These are phyloP conservation scores for Anguilla japonica DNA, from an alignment of 2,113 vertebrate species.

Conservation along the genomic window DNA sequence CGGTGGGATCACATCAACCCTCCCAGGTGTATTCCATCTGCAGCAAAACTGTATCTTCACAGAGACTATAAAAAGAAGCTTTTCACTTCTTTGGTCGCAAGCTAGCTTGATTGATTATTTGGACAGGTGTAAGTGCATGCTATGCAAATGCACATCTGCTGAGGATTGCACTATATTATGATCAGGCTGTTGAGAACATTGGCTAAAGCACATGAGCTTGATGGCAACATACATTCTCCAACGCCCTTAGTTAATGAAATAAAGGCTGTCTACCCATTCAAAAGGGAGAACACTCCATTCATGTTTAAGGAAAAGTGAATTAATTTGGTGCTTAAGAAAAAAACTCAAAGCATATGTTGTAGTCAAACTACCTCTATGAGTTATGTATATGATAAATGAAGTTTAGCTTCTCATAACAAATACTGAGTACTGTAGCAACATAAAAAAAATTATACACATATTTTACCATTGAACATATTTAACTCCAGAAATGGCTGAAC, in stretches of 20 bases:
- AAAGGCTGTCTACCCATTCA: background rate
- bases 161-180: background rate
- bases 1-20: background rate
- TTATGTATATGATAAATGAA: no score
- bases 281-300: no score
- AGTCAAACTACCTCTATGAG: no score
- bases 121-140: background rate
- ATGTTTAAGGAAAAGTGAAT: no score
- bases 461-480: no score
- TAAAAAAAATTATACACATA: no score
- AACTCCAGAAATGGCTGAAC: no score
- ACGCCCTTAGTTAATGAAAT: background rate
- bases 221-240: background rate
- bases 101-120: background rate
- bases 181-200: background rate
- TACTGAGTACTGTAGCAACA: no score
- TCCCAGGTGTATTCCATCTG: background rate
- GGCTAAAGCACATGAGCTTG: background rate
- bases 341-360: no score
- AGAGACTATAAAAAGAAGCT: background rate
- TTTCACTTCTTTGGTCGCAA: background rate
- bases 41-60: background rate
- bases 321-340: no score
- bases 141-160: conserved; percentile 1
- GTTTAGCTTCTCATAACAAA: no score